Percentiles rank a stretch among this genome's conserved stretches.
Conservation (phyloP, 2,888 invertebrate genomes). For the Volucella zonaria region DNA sequence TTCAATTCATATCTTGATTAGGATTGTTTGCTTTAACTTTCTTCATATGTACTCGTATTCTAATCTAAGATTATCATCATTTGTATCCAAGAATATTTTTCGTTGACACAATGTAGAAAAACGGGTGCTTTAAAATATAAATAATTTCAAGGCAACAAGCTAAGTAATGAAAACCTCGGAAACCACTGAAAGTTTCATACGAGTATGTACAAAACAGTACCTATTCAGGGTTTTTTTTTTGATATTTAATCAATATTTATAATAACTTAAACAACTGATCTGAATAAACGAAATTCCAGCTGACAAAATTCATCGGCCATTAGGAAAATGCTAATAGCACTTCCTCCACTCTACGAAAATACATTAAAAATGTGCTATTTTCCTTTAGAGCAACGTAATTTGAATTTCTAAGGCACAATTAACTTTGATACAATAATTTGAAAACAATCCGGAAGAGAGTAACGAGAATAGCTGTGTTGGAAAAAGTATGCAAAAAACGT, state of each 20-base stretch:
- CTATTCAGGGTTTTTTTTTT: slow-evolving; percentile 1
- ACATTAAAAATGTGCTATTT: slow-evolving; percentile 54
- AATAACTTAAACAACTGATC: slow-evolving; percentile 34
- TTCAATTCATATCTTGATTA: too few species aligned
- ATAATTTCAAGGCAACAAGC: too few species aligned
- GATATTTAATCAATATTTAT: not conserved
- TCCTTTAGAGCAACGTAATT: slow-evolving; percentile 40
- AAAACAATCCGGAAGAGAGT: slow-evolving; percentile 2
- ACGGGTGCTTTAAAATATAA: too few species aligned
- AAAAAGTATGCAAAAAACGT: slow-evolving; percentile 24
- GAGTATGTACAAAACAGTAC: slow-evolving; percentile 1
- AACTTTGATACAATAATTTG: slow-evolving; percentile 8
- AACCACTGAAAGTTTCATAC: slow-evolving; percentile 3
- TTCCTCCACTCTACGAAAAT: not conserved
- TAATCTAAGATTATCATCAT: too few species aligned
- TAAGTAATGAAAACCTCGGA: not conserved
- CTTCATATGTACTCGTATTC: too few species aligned
- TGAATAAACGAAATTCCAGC: slow-evolving; percentile 51
- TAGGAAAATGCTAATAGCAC: slow-evolving; percentile 49
- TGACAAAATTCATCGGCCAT: slow-evolving; percentile 48
- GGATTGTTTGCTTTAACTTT: too few species aligned
- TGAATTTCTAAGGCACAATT: slow-evolving; percentile 37
- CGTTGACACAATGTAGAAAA: too few species aligned
- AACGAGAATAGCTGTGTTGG: not conserved
- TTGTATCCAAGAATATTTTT: too few species aligned